Conservation (phyloP, 2,113 vertebrate species). For the Trichechus manatus region DNA sequence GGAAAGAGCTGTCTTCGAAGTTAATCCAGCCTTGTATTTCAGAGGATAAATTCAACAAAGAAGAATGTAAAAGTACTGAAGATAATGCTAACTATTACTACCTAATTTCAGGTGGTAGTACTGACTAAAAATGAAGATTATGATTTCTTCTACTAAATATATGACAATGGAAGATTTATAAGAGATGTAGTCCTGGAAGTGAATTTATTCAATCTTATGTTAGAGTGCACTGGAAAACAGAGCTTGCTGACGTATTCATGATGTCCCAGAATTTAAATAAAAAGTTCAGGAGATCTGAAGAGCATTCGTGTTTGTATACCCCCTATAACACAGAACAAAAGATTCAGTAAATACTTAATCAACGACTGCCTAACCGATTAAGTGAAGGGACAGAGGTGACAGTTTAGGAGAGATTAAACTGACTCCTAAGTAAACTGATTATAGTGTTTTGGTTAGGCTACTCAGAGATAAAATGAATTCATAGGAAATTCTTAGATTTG, state of each 20-base stretch:
- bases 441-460: background rate
- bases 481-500: background rate
- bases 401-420: conserved; percentile 19
- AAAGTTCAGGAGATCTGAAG: background rate
- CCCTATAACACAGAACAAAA: background rate
- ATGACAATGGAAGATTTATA: background rate
- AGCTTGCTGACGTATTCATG: background rate
- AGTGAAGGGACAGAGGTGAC: background rate
- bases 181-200: background rate
- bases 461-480: background rate
- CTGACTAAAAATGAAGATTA: background rate
- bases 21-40: background rate
- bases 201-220: background rate
- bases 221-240: background rate
- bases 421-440: background rate
- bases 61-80: background rate
- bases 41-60: background rate
- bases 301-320: background rate
- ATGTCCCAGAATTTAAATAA: background rate
- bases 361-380: background rate
- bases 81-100: background rate
- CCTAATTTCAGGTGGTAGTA: background rate
- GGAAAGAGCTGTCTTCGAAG: background rate
- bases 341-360: background rate
- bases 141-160: conserved; percentile 21